These are phyloP conservation scores for Tanypteryx hageni DNA, from an alignment of 2,888 invertebrate species.

Conservation along the genomic window DNA sequence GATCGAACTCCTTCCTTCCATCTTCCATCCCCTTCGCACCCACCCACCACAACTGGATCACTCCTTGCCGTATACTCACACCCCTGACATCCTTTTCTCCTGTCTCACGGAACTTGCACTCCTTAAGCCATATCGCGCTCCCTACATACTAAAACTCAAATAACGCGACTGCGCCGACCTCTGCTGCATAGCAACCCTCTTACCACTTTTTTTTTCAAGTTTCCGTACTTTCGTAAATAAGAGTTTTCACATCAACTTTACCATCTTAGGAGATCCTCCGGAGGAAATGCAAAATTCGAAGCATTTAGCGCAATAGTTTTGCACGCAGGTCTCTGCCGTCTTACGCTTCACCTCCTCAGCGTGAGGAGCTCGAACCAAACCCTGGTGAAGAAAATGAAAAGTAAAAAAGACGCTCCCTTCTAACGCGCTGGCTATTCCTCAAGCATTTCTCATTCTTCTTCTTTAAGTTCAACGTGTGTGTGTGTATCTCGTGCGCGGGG, in stretches of 20 bases:
- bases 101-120: constrained; percentile 13
- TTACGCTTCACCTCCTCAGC: not conserved
- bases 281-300: not conserved
- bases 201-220: not conserved
- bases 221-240: constrained; percentile 5
- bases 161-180: not conserved
- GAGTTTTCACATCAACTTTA: not conserved
- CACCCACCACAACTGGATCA: not conserved
- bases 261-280: not conserved
- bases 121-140: not conserved
- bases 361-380: not conserved
- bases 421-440: no score
- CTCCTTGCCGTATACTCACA: not conserved
- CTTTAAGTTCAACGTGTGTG: no score
- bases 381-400: not conserved
- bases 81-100: not conserved
- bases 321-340: constrained; percentile 20
- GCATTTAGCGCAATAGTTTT: not conserved
- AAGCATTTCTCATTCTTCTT: no score
- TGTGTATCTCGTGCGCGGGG: not conserved
- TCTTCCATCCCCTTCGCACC: not conserved
- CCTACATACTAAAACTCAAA: not conserved
- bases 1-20: constrained; percentile 11
- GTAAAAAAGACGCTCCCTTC: not conserved
- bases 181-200: constrained; percentile 1